Conservation (phyloP, 1,140 invertebrate species). For the Gonatopus flavifemur region DNA sequence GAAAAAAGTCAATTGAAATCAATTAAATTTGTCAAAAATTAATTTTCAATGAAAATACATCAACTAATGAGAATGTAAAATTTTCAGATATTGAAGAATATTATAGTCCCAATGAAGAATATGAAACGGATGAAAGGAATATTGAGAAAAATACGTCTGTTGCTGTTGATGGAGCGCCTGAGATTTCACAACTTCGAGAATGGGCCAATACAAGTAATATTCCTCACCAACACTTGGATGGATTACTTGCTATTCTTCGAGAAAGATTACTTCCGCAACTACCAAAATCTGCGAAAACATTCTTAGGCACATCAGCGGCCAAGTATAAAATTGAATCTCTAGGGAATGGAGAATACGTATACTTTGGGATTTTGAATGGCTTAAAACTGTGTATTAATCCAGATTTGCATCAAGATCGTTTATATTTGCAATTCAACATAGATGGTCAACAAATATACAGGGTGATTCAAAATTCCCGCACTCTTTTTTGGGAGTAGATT, state of each 20-base stretch:
- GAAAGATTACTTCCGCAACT: background rate
- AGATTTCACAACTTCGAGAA: background rate
- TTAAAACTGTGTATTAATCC: conserved; percentile 3
- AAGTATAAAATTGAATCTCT: background rate
- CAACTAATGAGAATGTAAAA: no score
- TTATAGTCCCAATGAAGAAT: background rate
- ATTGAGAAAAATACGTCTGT: no score
- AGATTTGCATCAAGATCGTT: background rate
- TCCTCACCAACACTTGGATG: background rate
- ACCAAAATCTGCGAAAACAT: conserved; percentile 24
- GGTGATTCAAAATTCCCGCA: no score
- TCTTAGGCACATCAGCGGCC: conserved; percentile 20
- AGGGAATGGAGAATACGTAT: conserved; percentile 2
- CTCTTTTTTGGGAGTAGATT: no score
- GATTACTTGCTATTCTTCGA: background rate
- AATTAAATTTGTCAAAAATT: no score
- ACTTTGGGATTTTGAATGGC: conserved; percentile 7
- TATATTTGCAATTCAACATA: background rate
- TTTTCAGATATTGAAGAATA: background rate
- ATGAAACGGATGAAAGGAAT: background rate
- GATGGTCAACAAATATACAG: background rate
- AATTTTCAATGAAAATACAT: no score
- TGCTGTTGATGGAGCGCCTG: no score
- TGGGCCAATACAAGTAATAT: background rate
- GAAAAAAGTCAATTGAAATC: no score